These are phyloP conservation scores for Pseudoips prasinana DNA, from an alignment of 2,888 invertebrate genomes.

Conservation along the genomic window DNA sequence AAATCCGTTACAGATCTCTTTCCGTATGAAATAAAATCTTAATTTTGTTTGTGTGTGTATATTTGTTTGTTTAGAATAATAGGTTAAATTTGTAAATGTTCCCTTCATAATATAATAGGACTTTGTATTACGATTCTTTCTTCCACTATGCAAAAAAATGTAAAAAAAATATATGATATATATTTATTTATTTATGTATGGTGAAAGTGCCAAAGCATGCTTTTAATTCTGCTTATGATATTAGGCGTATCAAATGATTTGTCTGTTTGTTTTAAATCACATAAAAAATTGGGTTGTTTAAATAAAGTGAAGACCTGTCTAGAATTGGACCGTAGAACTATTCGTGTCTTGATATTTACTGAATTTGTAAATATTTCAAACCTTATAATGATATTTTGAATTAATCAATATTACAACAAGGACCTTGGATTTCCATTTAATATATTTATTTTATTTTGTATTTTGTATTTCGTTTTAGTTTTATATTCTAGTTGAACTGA, in stretches of 20 bases:
- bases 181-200: slow-evolving; percentile 43
- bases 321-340: no score
- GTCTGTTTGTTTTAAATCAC: slow-evolving; percentile 24
- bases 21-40: slow-evolving; percentile 32
- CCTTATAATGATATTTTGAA: no score
- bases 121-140: slow-evolving; percentile 36
- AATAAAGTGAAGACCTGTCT: slow-evolving; percentile 11
- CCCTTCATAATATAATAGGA: slow-evolving; percentile 38
- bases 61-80: slow-evolving; percentile 73
- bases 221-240: slow-evolving; percentile 32
- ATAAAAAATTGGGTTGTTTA: slow-evolving; percentile 25
- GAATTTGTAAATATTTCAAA: no score
- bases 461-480: no score
- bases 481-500: no score
- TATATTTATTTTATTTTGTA: no score
- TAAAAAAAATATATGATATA: slow-evolving; percentile 35
- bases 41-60: slow-evolving; percentile 70
- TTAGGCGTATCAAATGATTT: slow-evolving; percentile 29
- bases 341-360: no score
- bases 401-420: no score
- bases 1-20: slow-evolving; percentile 55
- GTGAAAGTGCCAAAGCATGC: slow-evolving; percentile 69
- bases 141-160: slow-evolving; percentile 40
- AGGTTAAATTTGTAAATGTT: slow-evolving; percentile 75
- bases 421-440: no score